Evolutionary conservation across 2,888 invertebrate genomes (phyloP).

Genomic region (Thysanoteuthis rhombus): DNA sequence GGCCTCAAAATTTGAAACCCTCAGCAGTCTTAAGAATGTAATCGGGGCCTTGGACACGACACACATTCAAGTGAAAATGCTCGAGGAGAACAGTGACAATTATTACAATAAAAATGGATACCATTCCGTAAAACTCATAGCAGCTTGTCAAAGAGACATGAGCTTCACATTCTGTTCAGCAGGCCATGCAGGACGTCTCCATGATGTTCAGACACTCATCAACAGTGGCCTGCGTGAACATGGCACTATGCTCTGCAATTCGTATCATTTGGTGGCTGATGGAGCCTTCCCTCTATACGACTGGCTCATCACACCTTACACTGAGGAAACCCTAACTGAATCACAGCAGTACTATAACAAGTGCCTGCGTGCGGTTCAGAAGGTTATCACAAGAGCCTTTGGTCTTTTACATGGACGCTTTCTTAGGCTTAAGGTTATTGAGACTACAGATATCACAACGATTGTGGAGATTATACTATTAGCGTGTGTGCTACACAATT

Average conservation of each 20-base stretch:
- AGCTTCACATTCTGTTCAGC: slow-evolving; percentile 24
- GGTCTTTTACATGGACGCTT: slow-evolving; percentile 20
- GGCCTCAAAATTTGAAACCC: neutral
- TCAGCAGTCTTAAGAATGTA: slow-evolving; percentile 20
- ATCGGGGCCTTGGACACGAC: slow-evolving; percentile 17
- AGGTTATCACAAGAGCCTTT: slow-evolving; percentile 14
- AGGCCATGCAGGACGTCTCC: slow-evolving; percentile 21
- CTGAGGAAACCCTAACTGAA: neutral
- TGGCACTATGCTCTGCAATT: neutral
- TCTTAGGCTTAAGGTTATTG: slow-evolving; percentile 20
- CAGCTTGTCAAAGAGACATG: slow-evolving; percentile 24
- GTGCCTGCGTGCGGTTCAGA: neutral
- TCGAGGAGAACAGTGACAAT: neutral
- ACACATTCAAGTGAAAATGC: slow-evolving; percentile 18
- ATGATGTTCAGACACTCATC: slow-evolving; percentile 13
- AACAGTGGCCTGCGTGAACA: neutral
- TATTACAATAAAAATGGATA: slow-evolving; percentile 26
- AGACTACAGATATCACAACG: slow-evolving; percentile 15
- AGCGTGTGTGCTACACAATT: slow-evolving; percentile 25
- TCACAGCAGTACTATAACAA: neutral
- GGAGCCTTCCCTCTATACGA: slow-evolving; percentile 17
- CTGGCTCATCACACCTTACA: slow-evolving; percentile 26
- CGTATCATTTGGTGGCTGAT: slow-evolving; percentile 22
- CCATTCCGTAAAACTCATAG: slow-evolving; percentile 17
- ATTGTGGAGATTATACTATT: slow-evolving; percentile 23